phyloP scores from a whole-genome alignment of 2,113 vertebrate species.

The Anoplopoma fimbria region DNA sequence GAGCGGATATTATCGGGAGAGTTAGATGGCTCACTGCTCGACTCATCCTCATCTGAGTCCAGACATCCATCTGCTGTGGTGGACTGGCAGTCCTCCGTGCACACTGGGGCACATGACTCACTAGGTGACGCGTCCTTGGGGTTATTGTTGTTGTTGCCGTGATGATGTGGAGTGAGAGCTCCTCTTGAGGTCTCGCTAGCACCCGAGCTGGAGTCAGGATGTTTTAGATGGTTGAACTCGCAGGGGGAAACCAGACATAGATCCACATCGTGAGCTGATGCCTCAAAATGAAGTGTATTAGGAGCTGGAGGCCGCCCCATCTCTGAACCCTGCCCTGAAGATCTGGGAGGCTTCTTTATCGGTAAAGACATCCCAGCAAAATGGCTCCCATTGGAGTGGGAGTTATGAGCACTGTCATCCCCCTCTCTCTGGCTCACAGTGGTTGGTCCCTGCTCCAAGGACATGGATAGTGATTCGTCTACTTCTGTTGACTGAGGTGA shows the following conservation, averaged over 20 bases:
- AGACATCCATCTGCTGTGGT: conserved; percentile 85
- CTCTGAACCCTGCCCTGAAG: conserved; percentile 74
- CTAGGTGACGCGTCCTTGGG: conserved; percentile 85
- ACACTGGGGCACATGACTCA: conserved; percentile 87
- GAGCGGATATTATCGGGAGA: conserved; percentile 68
- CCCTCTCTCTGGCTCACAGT: conserved; percentile 81
- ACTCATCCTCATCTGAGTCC: conserved; percentile 90
- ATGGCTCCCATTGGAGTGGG: conserved; percentile 74
- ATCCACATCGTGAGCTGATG: conserved; percentile 90
- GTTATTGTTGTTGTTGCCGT: conserved; percentile 68
- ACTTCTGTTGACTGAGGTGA: conserved; percentile 97
- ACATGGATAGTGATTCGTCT: conserved; percentile 93
- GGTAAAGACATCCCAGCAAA: conserved; percentile 84
- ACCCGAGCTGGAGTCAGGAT: conserved; percentile 71
- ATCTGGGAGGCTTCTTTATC: conserved; percentile 82
- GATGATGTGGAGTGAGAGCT: conserved; percentile 69
- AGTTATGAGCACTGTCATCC: conserved; percentile 62
- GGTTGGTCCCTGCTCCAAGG: conserved; percentile 91
- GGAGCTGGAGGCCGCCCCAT: conserved; percentile 66
- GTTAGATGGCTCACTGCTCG: conserved; percentile 78
- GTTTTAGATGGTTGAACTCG: conserved; percentile 94
- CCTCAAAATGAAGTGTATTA: conserved; percentile 68
- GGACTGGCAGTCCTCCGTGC: conserved; percentile 87
- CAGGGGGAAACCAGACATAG: conserved; percentile 96
- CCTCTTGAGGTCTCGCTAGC: conserved; percentile 87